Base-by-base conservation (phyloP, 2,113 vertebrate species). In the Jacana jacana region DNA sequence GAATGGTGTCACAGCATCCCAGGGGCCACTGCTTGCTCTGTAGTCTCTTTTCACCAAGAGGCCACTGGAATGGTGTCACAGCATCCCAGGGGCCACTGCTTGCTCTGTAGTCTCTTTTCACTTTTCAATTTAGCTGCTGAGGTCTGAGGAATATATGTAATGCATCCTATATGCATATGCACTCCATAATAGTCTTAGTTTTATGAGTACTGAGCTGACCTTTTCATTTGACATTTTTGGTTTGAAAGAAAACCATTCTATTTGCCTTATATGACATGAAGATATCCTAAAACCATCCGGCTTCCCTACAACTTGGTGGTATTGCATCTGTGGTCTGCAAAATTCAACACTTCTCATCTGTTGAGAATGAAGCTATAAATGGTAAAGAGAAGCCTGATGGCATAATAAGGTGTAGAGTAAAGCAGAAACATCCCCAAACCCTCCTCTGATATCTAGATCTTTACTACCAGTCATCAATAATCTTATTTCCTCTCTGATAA, bases 111-210 rank as follows among this genome's bases (percentile, higher is more conserved):
- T 72, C 35, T 46, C 48, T 91, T 85, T 87, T 70, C 37, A 54
- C 3, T 27, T 65, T 76, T 70, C 52, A n/a, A 2, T 90, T 52
- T 61, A 73, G 20, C 30, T 65, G 10, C 23, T 64, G 35, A 55
- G 25, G 44, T 46, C 39, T 88, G 78, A 89, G 39, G 33, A 93
- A 68, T 31, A 52, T 8, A 66, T 52, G 20, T 13, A 40, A 19
- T 39, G 24, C 4, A 17, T n/a, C 1, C 35, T 25, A 1, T n/a
- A 40, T 23, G 19, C 11, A 35, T 33, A n/a, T 1, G 1, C 9
- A 86, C 40, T 10, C 42, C 64, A 58, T 9, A 39, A 33, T 23
- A 63, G 28, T 54, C 17, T 6, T 91, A 17, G 18, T 64, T 82
- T 86, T 80, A 5, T 35, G 44, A n/a, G 44, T 23, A 10, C 1